Evolutionary conservation across 1,140 invertebrate genomes (phyloP).

Genomic region (Caenorhabditis brenneri): DNA sequence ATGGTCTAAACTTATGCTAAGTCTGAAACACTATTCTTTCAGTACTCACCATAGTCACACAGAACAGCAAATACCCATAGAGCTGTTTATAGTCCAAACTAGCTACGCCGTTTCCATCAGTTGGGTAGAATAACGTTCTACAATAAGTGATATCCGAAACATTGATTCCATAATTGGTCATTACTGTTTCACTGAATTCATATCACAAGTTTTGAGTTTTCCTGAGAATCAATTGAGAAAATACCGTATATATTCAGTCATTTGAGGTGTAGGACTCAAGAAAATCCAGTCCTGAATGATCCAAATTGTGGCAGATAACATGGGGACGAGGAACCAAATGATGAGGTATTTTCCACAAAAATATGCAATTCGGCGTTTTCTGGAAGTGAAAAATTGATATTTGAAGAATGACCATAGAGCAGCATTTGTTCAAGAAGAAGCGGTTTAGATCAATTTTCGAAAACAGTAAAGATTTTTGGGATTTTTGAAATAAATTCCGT

Average conservation of each 20-base stretch:
- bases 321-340: background rate
- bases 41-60: background rate
- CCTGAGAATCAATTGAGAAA: background rate
- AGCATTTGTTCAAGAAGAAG: too few relatives aligned
- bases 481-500: too few relatives aligned
- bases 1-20: too few relatives aligned
- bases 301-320: background rate
- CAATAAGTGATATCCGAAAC: background rate
- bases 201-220: background rate
- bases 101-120: background rate
- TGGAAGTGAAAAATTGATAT: background rate
- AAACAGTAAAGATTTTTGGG: too few relatives aligned
- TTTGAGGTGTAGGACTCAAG: background rate
- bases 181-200: background rate
- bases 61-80: background rate
- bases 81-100: background rate
- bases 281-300: background rate
- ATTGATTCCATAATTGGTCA: background rate
- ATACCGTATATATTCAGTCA: background rate
- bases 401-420: too few relatives aligned
- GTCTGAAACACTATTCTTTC: too few relatives aligned
- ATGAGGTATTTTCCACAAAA: background rate
- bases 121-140: background rate
- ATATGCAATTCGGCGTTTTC: constrained; percentile 1
- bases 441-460: too few relatives aligned